Percentiles rank a stretch among this genome's conserved stretches.
Evolutionary conservation across 2,888 invertebrate genomes (phyloP).

Genomic region (Drosophila aldrichi): DNA sequence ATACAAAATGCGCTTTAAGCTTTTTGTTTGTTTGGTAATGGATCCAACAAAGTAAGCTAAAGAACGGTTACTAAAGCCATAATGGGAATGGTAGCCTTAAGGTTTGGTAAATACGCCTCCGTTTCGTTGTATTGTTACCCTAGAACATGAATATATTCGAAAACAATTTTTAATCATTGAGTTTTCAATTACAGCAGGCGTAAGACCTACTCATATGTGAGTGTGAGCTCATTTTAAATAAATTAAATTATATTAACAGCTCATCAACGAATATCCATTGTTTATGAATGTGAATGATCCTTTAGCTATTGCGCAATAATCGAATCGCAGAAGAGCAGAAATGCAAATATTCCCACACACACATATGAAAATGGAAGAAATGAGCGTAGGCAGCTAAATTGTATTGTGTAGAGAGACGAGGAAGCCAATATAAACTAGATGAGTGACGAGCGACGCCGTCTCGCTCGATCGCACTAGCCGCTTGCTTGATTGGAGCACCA

Average conservation of each 20-base stretch:
- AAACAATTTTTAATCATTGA: neutral
- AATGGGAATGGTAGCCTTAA: neutral
- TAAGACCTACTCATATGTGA: neutral
- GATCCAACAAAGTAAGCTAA: neutral
- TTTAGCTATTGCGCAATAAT: too few species aligned
- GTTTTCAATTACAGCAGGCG: neutral
- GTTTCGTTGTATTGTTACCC: neutral
- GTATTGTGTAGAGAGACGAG: too few species aligned
- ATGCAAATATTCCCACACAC: neutral
- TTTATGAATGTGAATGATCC: neutral
- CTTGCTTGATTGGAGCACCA: neutral
- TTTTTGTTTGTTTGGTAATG: neutral
- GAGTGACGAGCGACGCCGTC: neutral
- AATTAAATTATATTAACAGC: neutral
- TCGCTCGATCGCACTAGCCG: slow-evolving; percentile 4
- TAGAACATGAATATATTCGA: neutral
- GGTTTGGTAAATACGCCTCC: neutral
- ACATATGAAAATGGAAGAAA: neutral
- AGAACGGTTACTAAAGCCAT: neutral
- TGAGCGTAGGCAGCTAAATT: neutral
- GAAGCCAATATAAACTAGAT: neutral
- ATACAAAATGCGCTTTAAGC: slow-evolving; percentile 5
- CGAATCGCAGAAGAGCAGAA: neutral
- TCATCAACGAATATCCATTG: too few species aligned
- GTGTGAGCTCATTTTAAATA: neutral